Conservation (phyloP, 2,797 vertebrate genomes). For the Cuniculus paca region DNA sequence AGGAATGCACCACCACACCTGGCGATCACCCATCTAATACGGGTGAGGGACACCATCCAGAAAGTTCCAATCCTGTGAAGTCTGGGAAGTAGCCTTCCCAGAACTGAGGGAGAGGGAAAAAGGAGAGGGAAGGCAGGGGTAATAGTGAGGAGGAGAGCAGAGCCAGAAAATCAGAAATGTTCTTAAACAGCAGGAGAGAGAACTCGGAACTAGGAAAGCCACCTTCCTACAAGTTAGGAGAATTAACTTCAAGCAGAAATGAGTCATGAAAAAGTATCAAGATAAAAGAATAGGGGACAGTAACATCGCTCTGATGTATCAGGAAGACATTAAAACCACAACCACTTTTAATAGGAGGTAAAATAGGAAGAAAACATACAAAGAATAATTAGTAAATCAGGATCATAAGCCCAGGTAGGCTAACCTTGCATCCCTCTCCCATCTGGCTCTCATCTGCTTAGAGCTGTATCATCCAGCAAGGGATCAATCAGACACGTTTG, state of each 20-base stretch:
- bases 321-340: slow-evolving; percentile 3
- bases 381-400: not conserved
- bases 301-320: not conserved
- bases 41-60: not conserved
- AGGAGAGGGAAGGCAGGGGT: not conserved
- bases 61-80: too few species aligned
- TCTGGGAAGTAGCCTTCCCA: not conserved
- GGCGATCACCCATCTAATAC: not conserved
- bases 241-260: not conserved
- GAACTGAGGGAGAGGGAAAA: not conserved
- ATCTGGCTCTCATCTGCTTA: not conserved
- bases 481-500: not conserved
- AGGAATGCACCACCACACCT: too few species aligned
- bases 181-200: not conserved
- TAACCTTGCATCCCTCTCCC: not conserved
- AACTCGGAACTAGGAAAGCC: not conserved
- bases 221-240: not conserved
- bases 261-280: not conserved
- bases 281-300: not conserved
- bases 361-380: not conserved
- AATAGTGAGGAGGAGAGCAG: not conserved
- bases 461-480: not conserved
- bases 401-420: not conserved
- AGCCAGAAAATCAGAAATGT: not conserved
- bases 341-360: not conserved